A percentile compares a stretch with the other conserved stretches of the same genome.
Evolutionary conservation across 2,113 vertebrate species (phyloP).

Genomic region (Pangasianodon hypophthalmus): DNA sequence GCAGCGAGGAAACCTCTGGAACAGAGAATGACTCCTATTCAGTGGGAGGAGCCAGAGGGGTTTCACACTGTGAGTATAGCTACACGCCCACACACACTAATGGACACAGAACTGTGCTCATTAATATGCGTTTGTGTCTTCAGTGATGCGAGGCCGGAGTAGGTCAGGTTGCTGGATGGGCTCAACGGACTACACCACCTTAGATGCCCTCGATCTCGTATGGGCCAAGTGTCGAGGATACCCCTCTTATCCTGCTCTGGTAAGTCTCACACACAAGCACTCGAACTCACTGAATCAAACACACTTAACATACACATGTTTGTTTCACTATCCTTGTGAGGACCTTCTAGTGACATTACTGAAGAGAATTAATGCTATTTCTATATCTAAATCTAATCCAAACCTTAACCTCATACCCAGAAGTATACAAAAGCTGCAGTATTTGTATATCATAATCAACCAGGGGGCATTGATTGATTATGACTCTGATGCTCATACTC

Average conservation of each 20-base stretch:
- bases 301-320: background rate
- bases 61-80: slow-evolving; percentile 87
- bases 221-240: slow-evolving; percentile 99
- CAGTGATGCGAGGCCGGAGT: slow-evolving; percentile 89
- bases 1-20: slow-evolving; percentile 96
- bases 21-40: slow-evolving; percentile 98
- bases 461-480: background rate
- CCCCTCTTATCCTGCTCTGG: slow-evolving; percentile 96
- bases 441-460: background rate
- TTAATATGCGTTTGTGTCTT: slow-evolving; percentile 38
- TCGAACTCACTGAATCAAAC: background rate
- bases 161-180: slow-evolving; percentile 88
- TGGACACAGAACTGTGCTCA: background rate
- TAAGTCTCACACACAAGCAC: slow-evolving; percentile 63
- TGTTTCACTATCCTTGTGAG: background rate
- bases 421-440: background rate
- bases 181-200: slow-evolving; percentile 89
- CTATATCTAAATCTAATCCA: background rate
- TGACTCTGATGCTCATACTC: background rate
- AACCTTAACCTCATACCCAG: background rate
- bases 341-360: background rate
- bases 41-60: slow-evolving; percentile 84
- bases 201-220: slow-evolving; percentile 95
- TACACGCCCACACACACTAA: background rate
- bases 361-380: background rate